Base-by-base conservation (phyloP, 2,888 invertebrate genomes). In the Chelonus formosanus region DNA sequence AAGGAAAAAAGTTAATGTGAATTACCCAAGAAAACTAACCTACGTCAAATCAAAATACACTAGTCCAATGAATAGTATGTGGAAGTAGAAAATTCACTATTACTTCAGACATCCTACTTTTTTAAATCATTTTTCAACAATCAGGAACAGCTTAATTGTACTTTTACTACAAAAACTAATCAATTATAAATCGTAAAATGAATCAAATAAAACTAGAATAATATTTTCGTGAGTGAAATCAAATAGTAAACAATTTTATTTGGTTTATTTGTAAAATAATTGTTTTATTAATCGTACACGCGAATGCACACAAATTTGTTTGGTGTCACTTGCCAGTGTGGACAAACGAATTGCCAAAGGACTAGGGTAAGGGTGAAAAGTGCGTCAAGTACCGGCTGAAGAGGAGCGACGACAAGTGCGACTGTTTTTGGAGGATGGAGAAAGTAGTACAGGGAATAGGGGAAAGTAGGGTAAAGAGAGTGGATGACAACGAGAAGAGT, bases 301-400 rank as follows among this genome's bases (percentile, higher is more conserved):
- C 64, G 60, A 67, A 63, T 59, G 75, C 73, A 74, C 70, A 76
- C 74, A 79, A 76, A 82, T 82, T 82, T 81, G 81, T 81, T 81
- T 75, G 78, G 78, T 80, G 82, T 82, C 82, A 82, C 76, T 81
- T 82, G 82, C 82, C 81, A 73, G 75, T 65, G 70, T 67, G 74
- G 65, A 71, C 52, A 63, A 40, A 40, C 40, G 40, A 40, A 40
- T 40, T 40, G 40, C 40, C 40, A 6, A 40, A 40, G 40, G 40
- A 40, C 40, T 40, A 40, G 40, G 40, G 40, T 40, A 40, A 57
- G 43, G 57, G 57, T 20, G 57, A 55, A 55, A 55, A 55, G 36
- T 45, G 34, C 57, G 57, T 57, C 45, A 57, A 57, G 57, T 32
- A 31, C 20, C 52, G 20, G 43, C 7, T 5, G 40, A 32, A 57